A percentile compares a stretch with the other conserved stretches of the same genome.
phyloP scores from a whole-genome alignment of 1,140 invertebrate genomes.

The Cardiocondyla obscurior region DNA sequence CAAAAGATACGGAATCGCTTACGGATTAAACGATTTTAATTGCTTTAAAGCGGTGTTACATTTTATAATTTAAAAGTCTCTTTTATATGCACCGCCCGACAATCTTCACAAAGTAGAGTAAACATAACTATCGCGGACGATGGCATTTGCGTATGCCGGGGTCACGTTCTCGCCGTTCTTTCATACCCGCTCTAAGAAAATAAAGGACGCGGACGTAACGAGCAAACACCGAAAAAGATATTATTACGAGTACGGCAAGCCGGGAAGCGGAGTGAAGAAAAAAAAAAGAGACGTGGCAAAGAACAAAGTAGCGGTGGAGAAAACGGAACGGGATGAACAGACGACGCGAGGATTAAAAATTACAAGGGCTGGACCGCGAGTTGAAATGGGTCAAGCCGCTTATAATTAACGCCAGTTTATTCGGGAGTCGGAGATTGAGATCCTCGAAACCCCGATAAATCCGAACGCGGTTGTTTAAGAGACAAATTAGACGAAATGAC shows the following conservation, averaged over 20 bases:
- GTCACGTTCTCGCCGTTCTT: conserved; percentile 42
- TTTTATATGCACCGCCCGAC: conserved; percentile 29
- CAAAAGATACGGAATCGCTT: neutral
- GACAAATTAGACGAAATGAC: conserved; percentile 49
- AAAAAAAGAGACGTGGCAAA: conserved; percentile 11
- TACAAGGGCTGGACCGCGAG: neutral
- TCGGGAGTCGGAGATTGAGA: neutral
- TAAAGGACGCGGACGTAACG: conserved; percentile 49
- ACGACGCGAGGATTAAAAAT: conserved; percentile 48
- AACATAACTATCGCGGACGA: conserved; percentile 34
- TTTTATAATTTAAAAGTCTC: conserved; percentile 27
- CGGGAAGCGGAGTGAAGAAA: neutral
- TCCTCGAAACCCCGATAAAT: conserved; percentile 57
- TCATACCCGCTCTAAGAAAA: conserved; percentile 24
- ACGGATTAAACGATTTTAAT: conserved; percentile 27
- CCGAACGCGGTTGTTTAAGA: conserved; percentile 55
- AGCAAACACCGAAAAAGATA: conserved; percentile 64
- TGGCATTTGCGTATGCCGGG: conserved; percentile 26
- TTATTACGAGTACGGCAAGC: conserved; percentile 50
- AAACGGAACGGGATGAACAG: conserved; percentile 41
- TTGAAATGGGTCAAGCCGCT: conserved; percentile 28
- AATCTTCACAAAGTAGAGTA: conserved; percentile 2
- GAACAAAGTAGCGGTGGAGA: neutral
- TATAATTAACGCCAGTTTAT: conserved; percentile 65
- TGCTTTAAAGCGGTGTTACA: conserved; percentile 27